Base-by-base conservation (phyloP, 2,797 vertebrate species). In the Poeciliopsis turneri region DNA sequence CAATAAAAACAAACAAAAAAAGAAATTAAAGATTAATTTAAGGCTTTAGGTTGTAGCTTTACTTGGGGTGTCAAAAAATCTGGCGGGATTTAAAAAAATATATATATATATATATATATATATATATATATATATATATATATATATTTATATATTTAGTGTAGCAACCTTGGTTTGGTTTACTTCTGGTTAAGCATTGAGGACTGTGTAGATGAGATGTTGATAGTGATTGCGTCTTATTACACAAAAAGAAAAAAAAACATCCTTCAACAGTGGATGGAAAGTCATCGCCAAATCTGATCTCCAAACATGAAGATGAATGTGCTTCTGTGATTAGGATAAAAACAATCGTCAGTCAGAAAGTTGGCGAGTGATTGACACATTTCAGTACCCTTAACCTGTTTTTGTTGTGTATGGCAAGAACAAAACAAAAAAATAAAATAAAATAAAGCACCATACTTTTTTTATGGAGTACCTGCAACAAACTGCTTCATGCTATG, bases 401-500 rank as follows among this genome's bases (percentile, higher is more conserved):
- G 78, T 73, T 78, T 59, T 85, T 69, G 75, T 66, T 83, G 78
- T 77, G 64, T 51, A 77, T 82, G 83, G 82, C 59, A 77, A 88
- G 70, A 87, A 81, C 75, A 84, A 75, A 78, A 75, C 79, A 78
- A 43, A 77, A 41, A 41, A 41, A 41, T 9, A 89, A 82, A 80
- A 78, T 2, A 82, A 82, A 78, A 90, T 82, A 77, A 76, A 90
- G 89, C 84, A 83, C 85, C 89, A 75, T 75, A 77, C 82, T 82
- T 85, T 80, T 80, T 79, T 70, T 1, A 81, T 12, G 45, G 73
- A 92, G 81, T 79, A 83, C 82, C 82, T 87, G 88, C 72, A 72
- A 76, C 79, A 80, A 80, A 80, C 59, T 77, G 36, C 23, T 39
- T 57, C 36, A 59, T 45, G 66, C 45, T 90, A 78, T 84, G 81